A percentile compares a stretch with the other conserved stretches of the same genome.
phyloP scores from a whole-genome alignment of 2,888 invertebrate genomes.

The Steromphala cineraria region DNA sequence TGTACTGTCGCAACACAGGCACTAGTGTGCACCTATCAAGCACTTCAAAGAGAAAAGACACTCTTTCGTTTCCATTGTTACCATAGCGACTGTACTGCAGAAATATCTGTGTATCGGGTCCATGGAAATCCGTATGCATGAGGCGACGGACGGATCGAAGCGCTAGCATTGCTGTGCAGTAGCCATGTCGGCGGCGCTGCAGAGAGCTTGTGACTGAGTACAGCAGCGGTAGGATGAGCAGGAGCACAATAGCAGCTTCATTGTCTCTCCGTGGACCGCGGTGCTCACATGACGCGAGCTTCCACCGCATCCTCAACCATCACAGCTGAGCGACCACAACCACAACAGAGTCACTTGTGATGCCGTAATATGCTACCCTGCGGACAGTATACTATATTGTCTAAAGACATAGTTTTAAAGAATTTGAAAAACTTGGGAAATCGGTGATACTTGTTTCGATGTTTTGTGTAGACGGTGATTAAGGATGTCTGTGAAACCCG shows the following conservation, averaged over 20 bases:
- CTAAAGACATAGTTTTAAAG: too few relatives aligned
- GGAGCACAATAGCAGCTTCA: not conserved
- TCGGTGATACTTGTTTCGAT: too few relatives aligned
- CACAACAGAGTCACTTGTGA: too few relatives aligned
- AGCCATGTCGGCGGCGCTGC: not conserved
- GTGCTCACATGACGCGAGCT: too few relatives aligned
- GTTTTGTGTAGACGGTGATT: too few relatives aligned
- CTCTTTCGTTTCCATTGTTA: not conserved
- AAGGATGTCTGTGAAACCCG: too few relatives aligned
- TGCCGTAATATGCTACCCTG: too few relatives aligned
- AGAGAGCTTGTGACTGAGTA: not conserved
- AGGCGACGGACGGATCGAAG: not conserved
- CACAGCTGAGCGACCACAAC: too few relatives aligned
- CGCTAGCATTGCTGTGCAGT: not conserved
- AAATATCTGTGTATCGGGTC: not conserved
- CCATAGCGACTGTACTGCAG: constrained; percentile 8
- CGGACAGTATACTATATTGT: too few relatives aligned
- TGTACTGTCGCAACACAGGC: not conserved
- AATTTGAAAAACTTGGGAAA: too few relatives aligned
- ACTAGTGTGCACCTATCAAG: not conserved
- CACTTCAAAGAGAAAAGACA: not conserved
- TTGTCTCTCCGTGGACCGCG: not conserved
- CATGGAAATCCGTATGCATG: not conserved
- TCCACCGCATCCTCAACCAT: too few relatives aligned
- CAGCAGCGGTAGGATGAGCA: not conserved